phyloP scores from a whole-genome alignment of 2,113 vertebrate species.

The Nyctereutes procyonoides region DNA sequence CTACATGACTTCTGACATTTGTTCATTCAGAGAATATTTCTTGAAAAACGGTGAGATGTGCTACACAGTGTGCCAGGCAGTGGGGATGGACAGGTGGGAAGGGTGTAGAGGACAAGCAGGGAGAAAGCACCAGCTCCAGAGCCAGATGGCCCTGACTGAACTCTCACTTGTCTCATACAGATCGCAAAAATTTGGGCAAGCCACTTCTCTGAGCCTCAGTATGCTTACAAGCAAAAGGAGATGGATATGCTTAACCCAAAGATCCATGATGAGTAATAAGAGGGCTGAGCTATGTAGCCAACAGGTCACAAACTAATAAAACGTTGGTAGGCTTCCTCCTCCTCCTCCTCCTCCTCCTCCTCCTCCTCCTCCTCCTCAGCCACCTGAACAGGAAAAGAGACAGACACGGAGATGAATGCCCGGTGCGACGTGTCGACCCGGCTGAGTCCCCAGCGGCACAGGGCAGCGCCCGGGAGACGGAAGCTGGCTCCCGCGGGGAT shows the following conservation, averaged over 20 bases:
- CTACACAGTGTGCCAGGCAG: background rate
- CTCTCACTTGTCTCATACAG: background rate
- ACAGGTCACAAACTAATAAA: background rate
- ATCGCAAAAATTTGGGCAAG: background rate
- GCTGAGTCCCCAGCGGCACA: background rate
- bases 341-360: background rate
- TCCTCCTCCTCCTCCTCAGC: background rate
- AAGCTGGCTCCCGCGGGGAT: background rate
- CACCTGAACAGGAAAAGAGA: background rate
- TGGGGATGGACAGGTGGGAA: background rate
- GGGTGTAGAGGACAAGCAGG: background rate
- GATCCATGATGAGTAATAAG: background rate
- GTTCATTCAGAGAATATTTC: background rate
- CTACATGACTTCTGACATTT: background rate
- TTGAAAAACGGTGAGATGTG: background rate
- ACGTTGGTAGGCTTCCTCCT: background rate
- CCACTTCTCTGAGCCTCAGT: background rate
- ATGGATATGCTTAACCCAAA: background rate
- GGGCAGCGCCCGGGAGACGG: background rate
- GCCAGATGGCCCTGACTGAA: background rate
- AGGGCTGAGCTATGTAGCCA: background rate
- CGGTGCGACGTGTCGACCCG: background rate
- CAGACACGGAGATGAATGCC: background rate
- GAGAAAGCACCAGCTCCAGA: background rate
- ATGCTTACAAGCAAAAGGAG: background rate